Base-by-base conservation (phyloP, 2,797 vertebrate genomes). In the Delichon dasypus region DNA sequence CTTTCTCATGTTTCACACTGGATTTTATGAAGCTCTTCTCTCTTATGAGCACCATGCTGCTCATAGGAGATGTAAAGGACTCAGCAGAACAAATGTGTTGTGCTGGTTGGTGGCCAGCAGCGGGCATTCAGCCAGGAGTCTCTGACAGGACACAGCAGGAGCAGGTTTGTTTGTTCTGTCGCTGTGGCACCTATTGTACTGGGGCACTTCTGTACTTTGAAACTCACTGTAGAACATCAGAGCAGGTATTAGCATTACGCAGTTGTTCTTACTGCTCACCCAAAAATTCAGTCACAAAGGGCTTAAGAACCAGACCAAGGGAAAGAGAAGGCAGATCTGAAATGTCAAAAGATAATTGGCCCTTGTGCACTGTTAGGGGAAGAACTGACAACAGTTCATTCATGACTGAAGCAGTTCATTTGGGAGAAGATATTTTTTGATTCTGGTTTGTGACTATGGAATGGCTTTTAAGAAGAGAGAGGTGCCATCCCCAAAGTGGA, bases 21-120 rank as follows among this genome's bases (percentile, higher is more conserved):
- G 91, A 96, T 91, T 97, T 98, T 93, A 97, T 97, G 81, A 97
- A 97, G 21, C 89, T 97, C 70, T 95, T 98, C n/a, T 95, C 91
- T 79, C 96, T 95, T 78, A 58, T 94, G 62, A 98, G 75, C 53
- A 97, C 95, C 96, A 92, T 95, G 45, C 58, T 94, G 61, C 58
- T 61, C 58, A 20, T 29, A 40, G 20, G 27, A 61, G 26, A 29
- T 13, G 64, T 65, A 40, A 89, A 82, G 27, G 77, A 91, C 95
- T 95, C 11, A 66, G 34, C 13, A 94, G 74, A 79, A 71, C 9
- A 66, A 73, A 74, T 54, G 38, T n/a, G 18, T 79, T 32, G 3
- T 5, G 10, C 30, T 76, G n/a, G 27, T 57, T 48, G 42, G 30
- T 55, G 73, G 40, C 36, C 64, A 61, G 40, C n/a, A 81, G 40